A percentile compares a stretch with the other conserved stretches of the same genome.
These are phyloP conservation scores for Rhinatrema bivittatum DNA, from an alignment of 2,797 vertebrate genomes.

Conservation along the genomic window DNA sequence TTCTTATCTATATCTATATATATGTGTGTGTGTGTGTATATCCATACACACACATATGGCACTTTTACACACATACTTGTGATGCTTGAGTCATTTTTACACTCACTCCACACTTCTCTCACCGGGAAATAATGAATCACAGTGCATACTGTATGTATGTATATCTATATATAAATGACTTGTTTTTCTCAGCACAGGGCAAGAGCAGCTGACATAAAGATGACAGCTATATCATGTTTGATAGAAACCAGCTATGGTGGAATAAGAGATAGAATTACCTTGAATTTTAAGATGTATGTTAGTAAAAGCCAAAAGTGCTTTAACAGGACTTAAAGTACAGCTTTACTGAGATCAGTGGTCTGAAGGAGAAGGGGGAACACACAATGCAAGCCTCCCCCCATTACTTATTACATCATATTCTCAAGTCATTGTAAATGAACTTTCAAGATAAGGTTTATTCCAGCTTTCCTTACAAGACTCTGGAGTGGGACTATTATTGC, in stretches of 20 bases:
- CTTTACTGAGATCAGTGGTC: not conserved
- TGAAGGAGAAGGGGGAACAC: not conserved
- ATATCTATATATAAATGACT: too few species aligned
- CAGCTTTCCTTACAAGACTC: too few species aligned
- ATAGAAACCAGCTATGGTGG: conserved; percentile 28
- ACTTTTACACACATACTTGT: too few species aligned
- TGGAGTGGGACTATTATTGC: too few species aligned
- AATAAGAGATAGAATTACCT: conserved; percentile 7
- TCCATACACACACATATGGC: too few species aligned
- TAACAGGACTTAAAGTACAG: not conserved
- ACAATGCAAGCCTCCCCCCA: too few species aligned
- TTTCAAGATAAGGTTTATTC: too few species aligned
- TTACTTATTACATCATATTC: too few species aligned
- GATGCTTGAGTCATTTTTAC: conserved; percentile 21
- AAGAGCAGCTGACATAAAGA: conserved; percentile 38
- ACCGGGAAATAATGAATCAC: conserved; percentile 10
- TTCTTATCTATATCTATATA: too few species aligned
- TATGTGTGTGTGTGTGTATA: too few species aligned
- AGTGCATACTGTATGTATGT: conserved; percentile 25
- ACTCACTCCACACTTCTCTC: conserved; percentile 1
- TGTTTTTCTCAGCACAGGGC: too few species aligned
- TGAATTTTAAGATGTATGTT: not conserved
- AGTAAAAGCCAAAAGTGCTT: not conserved
- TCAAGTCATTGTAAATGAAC: too few species aligned
- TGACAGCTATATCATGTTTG: conserved; percentile 42